Conservation (phyloP, 30 jellyfish, hydroid and myxozoan species). For the Clytia hemisphaerica region DNA sequence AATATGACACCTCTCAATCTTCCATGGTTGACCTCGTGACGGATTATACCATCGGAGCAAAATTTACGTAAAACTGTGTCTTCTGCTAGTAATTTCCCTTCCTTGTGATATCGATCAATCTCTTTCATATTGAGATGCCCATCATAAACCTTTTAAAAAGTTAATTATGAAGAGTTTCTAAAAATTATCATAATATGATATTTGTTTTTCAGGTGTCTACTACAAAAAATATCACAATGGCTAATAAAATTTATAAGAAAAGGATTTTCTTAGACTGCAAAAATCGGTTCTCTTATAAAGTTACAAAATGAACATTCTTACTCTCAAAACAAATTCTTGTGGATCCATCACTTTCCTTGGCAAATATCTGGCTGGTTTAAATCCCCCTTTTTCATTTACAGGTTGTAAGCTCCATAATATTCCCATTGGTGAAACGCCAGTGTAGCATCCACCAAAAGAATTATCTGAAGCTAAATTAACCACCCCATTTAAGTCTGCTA, state of each 20-base stretch:
- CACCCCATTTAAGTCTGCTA: slow-evolving; percentile 44
- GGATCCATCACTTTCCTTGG: slow-evolving; percentile 30
- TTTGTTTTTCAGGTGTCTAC: too few relatives aligned
- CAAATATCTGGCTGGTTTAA: slow-evolving; percentile 28
- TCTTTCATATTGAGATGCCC: slow-evolving; percentile 19
- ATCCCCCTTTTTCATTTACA: slow-evolving; percentile 43
- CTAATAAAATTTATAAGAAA: too few relatives aligned
- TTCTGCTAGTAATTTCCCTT: slow-evolving; percentile 19
- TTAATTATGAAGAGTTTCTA: too few relatives aligned
- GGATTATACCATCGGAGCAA: slow-evolving; percentile 28
- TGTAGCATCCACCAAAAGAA: slow-evolving; percentile 60
- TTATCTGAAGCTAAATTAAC: slow-evolving; percentile 31
- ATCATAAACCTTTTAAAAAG: slow-evolving; percentile 3
- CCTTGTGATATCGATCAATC: background rate
- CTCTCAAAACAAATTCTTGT: slow-evolving; percentile 9
- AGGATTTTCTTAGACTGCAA: background rate
- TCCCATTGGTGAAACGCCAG: slow-evolving; percentile 58
- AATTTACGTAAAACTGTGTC: slow-evolving; percentile 34
- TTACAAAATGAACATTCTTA: background rate
- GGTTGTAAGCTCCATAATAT: slow-evolving; percentile 64
- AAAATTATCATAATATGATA: too few relatives aligned
- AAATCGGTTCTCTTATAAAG: background rate
- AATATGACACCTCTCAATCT: slow-evolving; percentile 43
- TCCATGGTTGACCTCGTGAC: slow-evolving; percentile 37
- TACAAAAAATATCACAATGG: too few relatives aligned